Evolutionary conservation across 2,888 invertebrate genomes (phyloP).

Genomic region (Gymnosoma rotundatum): DNA sequence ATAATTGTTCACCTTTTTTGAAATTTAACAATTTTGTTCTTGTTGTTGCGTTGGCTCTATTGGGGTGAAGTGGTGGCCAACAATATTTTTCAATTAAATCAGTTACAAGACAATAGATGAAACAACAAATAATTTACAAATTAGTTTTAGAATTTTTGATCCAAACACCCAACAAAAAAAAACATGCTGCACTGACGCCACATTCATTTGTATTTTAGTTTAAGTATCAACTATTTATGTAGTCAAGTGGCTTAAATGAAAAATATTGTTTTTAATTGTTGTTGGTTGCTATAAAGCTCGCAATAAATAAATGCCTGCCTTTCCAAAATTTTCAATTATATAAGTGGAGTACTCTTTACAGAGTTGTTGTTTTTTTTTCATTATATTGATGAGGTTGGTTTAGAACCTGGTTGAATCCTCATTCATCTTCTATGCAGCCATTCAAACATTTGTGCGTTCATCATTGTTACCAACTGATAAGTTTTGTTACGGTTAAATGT

Average conservation of each 20-base stretch:
- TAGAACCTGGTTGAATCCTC: constrained; percentile 43
- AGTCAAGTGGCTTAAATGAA: constrained; percentile 59
- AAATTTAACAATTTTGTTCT: neutral
- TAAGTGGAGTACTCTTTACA: constrained; percentile 60
- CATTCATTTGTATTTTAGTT: constrained; percentile 44
- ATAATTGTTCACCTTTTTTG: constrained; percentile 40
- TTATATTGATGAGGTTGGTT: constrained; percentile 26
- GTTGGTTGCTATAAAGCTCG: constrained; percentile 58
- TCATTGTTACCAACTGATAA: constrained; percentile 50
- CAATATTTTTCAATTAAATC: constrained; percentile 65
- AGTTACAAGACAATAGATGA: constrained; percentile 41
- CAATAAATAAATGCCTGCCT: constrained; percentile 45
- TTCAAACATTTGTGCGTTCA: constrained; percentile 20
- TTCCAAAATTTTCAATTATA: constrained; percentile 63
- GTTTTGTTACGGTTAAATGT: constrained; percentile 67
- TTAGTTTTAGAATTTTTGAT: constrained; percentile 66
- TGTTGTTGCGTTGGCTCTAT: constrained; percentile 4
- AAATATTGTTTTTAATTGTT: constrained; percentile 62
- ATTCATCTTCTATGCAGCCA: constrained; percentile 1
- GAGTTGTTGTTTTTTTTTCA: constrained; percentile 3
- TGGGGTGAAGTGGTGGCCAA: constrained; percentile 53
- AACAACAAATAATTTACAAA: constrained; percentile 70
- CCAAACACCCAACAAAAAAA: neutral
- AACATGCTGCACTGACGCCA: neutral
- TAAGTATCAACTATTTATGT: constrained; percentile 44